Evolutionary conservation across 2,888 invertebrate species (phyloP).

Genomic region (Resseliella maxima): DNA sequence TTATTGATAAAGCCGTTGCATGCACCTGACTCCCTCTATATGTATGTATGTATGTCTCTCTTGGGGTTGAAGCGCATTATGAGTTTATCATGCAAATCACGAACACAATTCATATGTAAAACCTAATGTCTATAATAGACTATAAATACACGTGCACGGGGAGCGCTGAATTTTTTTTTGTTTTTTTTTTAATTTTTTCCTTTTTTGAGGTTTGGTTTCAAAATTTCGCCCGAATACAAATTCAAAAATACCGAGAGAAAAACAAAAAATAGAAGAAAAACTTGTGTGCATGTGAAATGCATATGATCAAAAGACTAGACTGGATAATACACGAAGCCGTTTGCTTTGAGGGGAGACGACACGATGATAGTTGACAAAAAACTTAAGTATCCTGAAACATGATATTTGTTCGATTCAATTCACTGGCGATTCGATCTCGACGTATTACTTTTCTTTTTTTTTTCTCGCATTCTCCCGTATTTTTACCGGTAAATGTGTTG

Average conservation of each 20-base stretch:
- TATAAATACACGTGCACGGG: constrained; percentile 39
- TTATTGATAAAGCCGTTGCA: constrained; percentile 41
- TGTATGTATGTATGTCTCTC: background rate
- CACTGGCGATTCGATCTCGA: constrained; percentile 46
- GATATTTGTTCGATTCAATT: constrained; percentile 48
- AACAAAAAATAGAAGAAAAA: background rate
- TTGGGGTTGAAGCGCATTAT: background rate
- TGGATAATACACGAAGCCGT: background rate
- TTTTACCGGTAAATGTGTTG: background rate
- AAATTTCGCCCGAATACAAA: background rate
- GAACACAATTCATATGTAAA: constrained; percentile 46
- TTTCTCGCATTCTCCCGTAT: too few species aligned
- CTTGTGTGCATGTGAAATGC: constrained; percentile 16
- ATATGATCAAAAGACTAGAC: constrained; percentile 30
- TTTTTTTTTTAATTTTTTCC: too few species aligned
- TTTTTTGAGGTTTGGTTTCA: constrained; percentile 5
- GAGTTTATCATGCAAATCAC: constrained; percentile 44
- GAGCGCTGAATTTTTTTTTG: too few species aligned
- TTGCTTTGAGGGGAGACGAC: background rate
- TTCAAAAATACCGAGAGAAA: background rate
- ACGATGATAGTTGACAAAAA: background rate
- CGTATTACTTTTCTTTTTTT: background rate
- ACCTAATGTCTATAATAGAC: constrained; percentile 51
- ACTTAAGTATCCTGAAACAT: constrained; percentile 48
- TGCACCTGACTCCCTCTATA: background rate